These are phyloP conservation scores for Ophiodon elongatus DNA, from an alignment of 2,113 vertebrate genomes.

Conservation along the genomic window DNA sequence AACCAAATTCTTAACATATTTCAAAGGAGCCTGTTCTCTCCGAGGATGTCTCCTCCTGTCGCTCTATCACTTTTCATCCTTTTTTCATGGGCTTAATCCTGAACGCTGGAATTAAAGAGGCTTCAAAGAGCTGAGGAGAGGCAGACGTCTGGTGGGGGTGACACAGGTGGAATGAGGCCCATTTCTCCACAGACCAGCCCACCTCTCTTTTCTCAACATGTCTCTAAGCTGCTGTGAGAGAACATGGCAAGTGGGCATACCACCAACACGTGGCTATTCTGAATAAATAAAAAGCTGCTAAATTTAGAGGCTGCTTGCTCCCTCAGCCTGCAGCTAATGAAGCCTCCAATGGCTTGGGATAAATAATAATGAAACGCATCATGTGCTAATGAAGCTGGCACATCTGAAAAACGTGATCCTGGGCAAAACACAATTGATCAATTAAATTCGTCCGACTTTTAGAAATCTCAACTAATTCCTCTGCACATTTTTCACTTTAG, in stretches of 20 bases:
- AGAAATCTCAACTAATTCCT: conserved; percentile 3
- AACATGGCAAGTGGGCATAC: conserved; percentile 48
- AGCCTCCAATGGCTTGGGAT: conserved; percentile 74
- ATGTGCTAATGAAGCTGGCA: conserved; percentile 77
- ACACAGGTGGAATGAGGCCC: conserved; percentile 70
- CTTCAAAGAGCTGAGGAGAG: conserved; percentile 73
- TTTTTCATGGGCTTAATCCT: conserved; percentile 71
- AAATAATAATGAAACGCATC: conserved; percentile 79
- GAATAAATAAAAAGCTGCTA: conserved; percentile 75
- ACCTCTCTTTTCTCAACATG: conserved; percentile 43
- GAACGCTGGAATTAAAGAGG: conserved; percentile 71
- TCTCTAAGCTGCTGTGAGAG: conserved; percentile 43
- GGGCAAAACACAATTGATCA: conserved; percentile 55
- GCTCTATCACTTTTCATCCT: conserved; percentile 70
- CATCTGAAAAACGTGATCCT: conserved; percentile 68
- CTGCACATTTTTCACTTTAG: not conserved
- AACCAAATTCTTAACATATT: conserved; percentile 69
- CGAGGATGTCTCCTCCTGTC: conserved; percentile 60
- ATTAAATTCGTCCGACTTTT: conserved; percentile 57
- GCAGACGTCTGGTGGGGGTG: conserved; percentile 51
- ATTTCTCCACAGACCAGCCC: conserved; percentile 47
- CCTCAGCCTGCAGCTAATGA: conserved; percentile 76
- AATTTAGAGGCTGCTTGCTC: conserved; percentile 69
- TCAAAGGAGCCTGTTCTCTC: conserved; percentile 66
- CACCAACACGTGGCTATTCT: conserved; percentile 52